A percentile compares a stretch with the other conserved stretches of the same genome.
These are phyloP conservation scores for Plecotus auritus DNA, from an alignment of 2,113 vertebrate species.

Conservation along the genomic window DNA sequence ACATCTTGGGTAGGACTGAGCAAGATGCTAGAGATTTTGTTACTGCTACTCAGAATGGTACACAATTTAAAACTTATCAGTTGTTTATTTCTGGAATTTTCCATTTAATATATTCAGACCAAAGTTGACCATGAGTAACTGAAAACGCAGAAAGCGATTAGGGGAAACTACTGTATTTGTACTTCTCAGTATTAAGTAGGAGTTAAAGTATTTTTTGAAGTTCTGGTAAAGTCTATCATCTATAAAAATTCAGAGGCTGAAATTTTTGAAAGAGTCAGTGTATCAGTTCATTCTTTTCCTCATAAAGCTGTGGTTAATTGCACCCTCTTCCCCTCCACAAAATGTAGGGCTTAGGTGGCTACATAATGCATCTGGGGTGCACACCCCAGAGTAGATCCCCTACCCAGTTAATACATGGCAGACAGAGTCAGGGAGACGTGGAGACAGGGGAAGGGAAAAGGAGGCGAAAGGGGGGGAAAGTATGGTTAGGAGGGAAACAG, in stretches of 20 bases:
- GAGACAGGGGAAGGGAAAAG: not conserved
- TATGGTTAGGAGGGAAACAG: not conserved
- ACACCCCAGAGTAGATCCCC: not conserved
- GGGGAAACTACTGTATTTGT: not conserved
- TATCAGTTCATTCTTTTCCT: not conserved
- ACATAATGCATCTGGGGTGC: not conserved
- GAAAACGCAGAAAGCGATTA: not conserved
- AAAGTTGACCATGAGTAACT: not conserved
- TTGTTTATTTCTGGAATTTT: not conserved
- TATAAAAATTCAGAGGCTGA: not conserved
- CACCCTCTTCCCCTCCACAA: not conserved
- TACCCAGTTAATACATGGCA: not conserved
- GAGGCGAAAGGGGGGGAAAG: no score
- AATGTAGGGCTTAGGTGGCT: not conserved
- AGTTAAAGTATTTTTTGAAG: conserved; percentile 44
- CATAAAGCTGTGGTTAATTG: not conserved
- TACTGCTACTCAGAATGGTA: not conserved
- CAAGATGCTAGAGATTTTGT: not conserved
- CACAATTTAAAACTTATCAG: not conserved
- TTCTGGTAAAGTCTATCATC: not conserved
- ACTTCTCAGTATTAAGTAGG: not conserved
- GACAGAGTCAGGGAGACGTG: rapidly evolving
- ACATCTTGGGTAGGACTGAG: no score
- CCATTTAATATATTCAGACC: not conserved
- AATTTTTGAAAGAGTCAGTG: not conserved